Evolutionary conservation across 2,113 vertebrate species (phyloP).

Genomic region (Eulemur macaco): DNA sequence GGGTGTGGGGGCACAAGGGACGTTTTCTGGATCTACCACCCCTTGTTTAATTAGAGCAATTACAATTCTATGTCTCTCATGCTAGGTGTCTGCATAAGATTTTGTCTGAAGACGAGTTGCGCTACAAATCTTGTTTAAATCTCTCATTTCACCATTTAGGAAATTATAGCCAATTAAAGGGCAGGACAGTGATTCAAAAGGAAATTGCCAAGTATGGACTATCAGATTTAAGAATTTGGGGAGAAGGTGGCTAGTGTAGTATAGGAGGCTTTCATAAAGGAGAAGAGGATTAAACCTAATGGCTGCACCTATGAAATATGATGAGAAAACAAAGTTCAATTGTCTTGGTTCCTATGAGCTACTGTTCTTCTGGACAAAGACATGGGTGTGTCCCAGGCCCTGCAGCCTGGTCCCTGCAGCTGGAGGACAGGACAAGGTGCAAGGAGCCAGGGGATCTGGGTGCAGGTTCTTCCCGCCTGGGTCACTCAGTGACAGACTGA

Average conservation of each 20-base stretch:
- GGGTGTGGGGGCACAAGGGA: background rate
- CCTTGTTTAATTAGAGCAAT: conserved; percentile 8
- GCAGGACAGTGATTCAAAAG: background rate
- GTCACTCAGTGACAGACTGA: background rate
- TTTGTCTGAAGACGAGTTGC: conserved; percentile 18
- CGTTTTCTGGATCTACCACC: background rate
- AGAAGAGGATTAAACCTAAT: background rate
- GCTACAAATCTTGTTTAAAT: background rate
- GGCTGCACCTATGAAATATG: background rate
- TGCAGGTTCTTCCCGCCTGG: background rate
- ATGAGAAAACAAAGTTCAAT: background rate
- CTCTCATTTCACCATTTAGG: conserved; percentile 4
- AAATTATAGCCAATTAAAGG: conserved; percentile 31
- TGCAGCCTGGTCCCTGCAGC: background rate
- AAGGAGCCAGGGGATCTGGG: background rate
- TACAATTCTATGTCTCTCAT: background rate
- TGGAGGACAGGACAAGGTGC: background rate
- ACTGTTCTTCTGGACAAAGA: background rate
- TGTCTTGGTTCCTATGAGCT: background rate
- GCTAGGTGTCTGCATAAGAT: background rate
- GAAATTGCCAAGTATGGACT: background rate
- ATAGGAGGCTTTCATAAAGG: background rate
- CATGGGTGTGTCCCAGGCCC: background rate
- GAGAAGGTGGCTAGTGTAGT: background rate
- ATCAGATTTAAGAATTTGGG: background rate